A percentile compares a stretch with the other conserved stretches of the same genome.
phyloP scores from a whole-genome alignment of 2,888 invertebrate genomes.

The Furcula furcula region DNA sequence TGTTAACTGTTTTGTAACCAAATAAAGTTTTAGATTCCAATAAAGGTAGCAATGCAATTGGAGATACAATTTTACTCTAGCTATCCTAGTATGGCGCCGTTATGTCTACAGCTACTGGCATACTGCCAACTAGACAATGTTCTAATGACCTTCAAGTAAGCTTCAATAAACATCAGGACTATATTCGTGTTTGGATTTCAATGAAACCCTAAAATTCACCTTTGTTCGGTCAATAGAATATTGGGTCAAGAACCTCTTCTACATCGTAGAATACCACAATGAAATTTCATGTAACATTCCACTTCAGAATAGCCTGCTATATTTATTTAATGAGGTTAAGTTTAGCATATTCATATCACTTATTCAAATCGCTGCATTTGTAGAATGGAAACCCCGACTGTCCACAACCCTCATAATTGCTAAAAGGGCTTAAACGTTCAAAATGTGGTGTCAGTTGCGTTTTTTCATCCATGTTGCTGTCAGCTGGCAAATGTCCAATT shows the following conservation, averaged over 20 bases:
- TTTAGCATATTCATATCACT: constrained; percentile 4
- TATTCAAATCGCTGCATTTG: constrained; percentile 19
- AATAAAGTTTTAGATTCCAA: neutral
- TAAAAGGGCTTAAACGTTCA: constrained; percentile 25
- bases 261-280: neutral
- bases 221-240: no score
- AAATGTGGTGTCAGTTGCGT: constrained; percentile 23
- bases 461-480: constrained; percentile 23
- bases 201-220: neutral
- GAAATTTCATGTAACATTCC: neutral
- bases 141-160: constrained; percentile 40
- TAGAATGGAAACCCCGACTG: constrained; percentile 22
- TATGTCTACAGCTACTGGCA: constrained; percentile 50
- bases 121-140: constrained; percentile 34
- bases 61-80: constrained; percentile 22
- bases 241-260: neutral
- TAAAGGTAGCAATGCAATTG: constrained; percentile 7
- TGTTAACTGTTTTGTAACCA: neutral
- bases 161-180: constrained; percentile 13
- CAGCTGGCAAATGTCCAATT: constrained; percentile 36
- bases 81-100: constrained; percentile 51
- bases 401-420: constrained; percentile 23
- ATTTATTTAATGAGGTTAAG: neutral
- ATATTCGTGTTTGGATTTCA: constrained; percentile 10
- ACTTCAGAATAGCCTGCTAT: neutral